Base-by-base conservation (phyloP, 2,888 invertebrate genomes). In the Eupithecia exiguata region DNA sequence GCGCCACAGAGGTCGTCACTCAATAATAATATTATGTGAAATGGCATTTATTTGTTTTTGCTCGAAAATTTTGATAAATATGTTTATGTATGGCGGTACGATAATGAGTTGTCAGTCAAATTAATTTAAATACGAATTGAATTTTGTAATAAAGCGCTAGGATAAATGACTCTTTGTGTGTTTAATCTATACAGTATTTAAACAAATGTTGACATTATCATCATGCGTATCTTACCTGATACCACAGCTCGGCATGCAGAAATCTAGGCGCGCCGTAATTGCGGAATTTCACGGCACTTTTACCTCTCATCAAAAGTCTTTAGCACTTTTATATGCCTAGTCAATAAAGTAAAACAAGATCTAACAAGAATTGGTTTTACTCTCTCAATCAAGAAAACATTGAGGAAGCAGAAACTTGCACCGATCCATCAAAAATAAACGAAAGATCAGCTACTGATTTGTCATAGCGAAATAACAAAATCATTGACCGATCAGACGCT, bases 251-350 rank as follows among this genome's bases (percentile, higher is more conserved):
- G 46, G 75, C 76, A 74, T 75, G 68, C 58, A 40, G 16, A 73
- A 73, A 16, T 74, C 76, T 53, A 68, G 49, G 62, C 69, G 71
- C 18, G 66, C 9, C 71, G 69, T 74, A 74, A 49, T 77, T 66
- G 72, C 76, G 75, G 9, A 71, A 74, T 35, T 53, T 36, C 65
- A 71, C 69, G 36, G 69, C 75, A 75, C 73, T 74, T 62, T 69
- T 78, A 70, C 78, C 78, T 75, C 74, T 75, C 67, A 74, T 76
- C 74, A 69, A 77, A 74, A 72, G 72, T 75, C 36, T 74, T 78
- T 71, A 71, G 69, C 58, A 71, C 74, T 75, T 66, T 61, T 49
- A n/a, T 71, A 43, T 14, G 21, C 14, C 14, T 40, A 38, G 5
- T 43, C 40, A 25, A 65, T 38, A 10, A 38, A 62, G 5, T 30